Conservation (phyloP, 2,888 invertebrate genomes). For the Aphodius granarius region DNA sequence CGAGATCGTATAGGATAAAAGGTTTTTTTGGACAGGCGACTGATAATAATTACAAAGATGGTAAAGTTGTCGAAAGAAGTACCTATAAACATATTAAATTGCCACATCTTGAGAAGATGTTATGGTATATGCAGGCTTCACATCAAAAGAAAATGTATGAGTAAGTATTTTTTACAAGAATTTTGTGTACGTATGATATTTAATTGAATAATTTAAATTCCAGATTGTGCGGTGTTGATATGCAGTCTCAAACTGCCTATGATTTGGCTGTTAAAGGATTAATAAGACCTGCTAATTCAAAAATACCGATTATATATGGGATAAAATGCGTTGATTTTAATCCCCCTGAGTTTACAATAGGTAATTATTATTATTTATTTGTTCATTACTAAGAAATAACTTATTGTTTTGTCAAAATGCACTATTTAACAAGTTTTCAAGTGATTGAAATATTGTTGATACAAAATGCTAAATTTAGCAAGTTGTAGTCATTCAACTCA, state of each 20-base stretch:
- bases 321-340: slow-evolving; percentile 82
- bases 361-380: slow-evolving; percentile 58
- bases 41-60: slow-evolving; percentile 70
- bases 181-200: slow-evolving; percentile 14
- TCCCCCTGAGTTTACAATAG: slow-evolving; percentile 82
- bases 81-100: slow-evolving; percentile 71
- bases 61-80: slow-evolving; percentile 70
- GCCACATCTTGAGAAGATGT: slow-evolving; percentile 69
- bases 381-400: too few relatives aligned
- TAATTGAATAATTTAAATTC: slow-evolving; percentile 33
- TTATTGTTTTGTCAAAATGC: slow-evolving; percentile 3
- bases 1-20: slow-evolving; percentile 72
- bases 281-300: slow-evolving; percentile 71
- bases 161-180: slow-evolving; percentile 56
- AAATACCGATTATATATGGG: slow-evolving; percentile 80
- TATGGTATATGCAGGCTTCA: slow-evolving; percentile 80
- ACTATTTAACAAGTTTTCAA: too few relatives aligned
- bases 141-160: slow-evolving; percentile 87
- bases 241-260: slow-evolving; percentile 87
- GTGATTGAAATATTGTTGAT: too few relatives aligned
- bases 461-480: too few relatives aligned
- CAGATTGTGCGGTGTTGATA: slow-evolving; percentile 76
- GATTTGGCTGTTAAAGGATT: slow-evolving; percentile 83
- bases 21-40: slow-evolving; percentile 78
- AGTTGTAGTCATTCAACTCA: too few relatives aligned